These are phyloP conservation scores for Orthosia cruda DNA, from an alignment of 2,888 invertebrate genomes.

Conservation along the genomic window DNA sequence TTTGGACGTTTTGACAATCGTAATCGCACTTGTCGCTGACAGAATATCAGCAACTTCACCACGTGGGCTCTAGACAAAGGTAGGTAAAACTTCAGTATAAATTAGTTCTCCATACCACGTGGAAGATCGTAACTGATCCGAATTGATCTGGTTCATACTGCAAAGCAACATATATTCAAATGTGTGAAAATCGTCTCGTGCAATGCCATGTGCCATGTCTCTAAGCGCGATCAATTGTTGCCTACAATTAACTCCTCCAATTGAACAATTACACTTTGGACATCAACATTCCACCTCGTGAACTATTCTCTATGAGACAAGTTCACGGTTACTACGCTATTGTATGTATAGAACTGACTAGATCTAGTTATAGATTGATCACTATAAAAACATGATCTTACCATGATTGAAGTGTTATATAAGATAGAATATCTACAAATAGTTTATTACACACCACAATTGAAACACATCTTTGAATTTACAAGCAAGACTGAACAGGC, in stretches of 20 bases:
- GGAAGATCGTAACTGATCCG: too few relatives aligned
- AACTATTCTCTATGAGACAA: conserved; percentile 42
- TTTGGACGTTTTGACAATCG: too few relatives aligned
- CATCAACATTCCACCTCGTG: conserved; percentile 52
- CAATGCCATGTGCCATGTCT: conserved; percentile 44
- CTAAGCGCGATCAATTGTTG: conserved; percentile 57
- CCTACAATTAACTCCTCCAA: conserved; percentile 56
- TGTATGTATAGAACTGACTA: background rate
- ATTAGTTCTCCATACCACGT: too few relatives aligned
- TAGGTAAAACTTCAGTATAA: too few relatives aligned
- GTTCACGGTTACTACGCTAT: conserved; percentile 54
- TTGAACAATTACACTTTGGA: conserved; percentile 58
- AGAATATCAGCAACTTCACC: too few relatives aligned
- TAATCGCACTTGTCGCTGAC: too few relatives aligned
- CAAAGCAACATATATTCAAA: background rate
- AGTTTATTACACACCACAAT: background rate
- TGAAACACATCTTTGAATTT: background rate
- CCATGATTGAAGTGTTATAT: background rate
- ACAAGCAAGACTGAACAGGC: background rate
- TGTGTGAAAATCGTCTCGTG: conserved; percentile 31
- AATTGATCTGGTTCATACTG: background rate
- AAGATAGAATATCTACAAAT: too few relatives aligned
- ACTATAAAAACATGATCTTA: background rate
- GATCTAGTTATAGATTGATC: background rate
- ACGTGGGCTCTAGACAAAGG: too few relatives aligned